phyloP scores from a whole-genome alignment of 2,113 vertebrate species.

The Peromyscus polionotus region DNA sequence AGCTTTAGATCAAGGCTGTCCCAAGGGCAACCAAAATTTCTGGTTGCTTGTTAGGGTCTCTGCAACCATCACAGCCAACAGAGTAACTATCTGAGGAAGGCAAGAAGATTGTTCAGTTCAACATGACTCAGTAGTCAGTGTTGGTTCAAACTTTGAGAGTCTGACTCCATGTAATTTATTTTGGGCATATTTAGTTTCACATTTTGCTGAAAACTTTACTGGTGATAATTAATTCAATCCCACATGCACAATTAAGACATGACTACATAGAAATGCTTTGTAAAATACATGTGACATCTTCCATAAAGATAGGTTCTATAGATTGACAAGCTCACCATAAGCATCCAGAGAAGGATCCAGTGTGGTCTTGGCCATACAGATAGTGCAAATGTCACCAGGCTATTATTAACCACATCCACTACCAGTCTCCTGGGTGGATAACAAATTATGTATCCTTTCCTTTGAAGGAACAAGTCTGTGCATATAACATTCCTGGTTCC shows the following conservation, averaged over 20 bases:
- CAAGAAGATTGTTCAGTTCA: neutral
- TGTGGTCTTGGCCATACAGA: neutral
- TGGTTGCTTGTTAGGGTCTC: neutral
- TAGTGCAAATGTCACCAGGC: neutral
- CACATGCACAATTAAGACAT: too few relatives aligned
- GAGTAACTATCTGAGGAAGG: neutral
- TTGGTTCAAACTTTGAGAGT: neutral
- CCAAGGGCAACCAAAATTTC: neutral
- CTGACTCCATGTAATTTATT: neutral
- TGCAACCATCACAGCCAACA: neutral
- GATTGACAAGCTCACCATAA: neutral
- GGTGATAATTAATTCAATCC: neutral
- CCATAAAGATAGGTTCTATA: neutral
- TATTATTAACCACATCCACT: neutral
- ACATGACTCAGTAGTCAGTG: neutral
- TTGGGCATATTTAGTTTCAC: neutral
- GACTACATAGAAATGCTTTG: neutral
- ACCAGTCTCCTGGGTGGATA: neutral
- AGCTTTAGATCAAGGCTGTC: neutral
- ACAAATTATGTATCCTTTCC: neutral
- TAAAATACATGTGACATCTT: neutral
- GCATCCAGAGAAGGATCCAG: neutral
- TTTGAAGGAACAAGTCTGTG: neutral
- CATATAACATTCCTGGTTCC: neutral
- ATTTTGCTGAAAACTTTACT: neutral